Evolutionary conservation across 2,113 vertebrate species (phyloP).

Genomic region (Ornithorhynchus anatinus): DNA sequence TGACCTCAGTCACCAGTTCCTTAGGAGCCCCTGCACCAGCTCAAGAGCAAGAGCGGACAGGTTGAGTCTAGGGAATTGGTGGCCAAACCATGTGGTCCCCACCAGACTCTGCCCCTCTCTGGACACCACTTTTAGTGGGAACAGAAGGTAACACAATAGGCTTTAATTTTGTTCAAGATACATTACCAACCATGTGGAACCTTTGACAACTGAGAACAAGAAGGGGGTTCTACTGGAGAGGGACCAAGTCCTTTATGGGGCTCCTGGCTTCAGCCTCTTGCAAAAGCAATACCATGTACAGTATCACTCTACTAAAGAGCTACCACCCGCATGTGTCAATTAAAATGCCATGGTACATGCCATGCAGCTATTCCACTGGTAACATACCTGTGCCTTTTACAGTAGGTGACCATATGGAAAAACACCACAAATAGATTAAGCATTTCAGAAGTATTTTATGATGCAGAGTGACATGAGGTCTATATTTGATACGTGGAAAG

Average conservation of each 20-base stretch:
- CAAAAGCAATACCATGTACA: not conserved
- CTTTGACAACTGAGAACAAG: not conserved
- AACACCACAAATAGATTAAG: constrained; percentile 17
- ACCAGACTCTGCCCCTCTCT: too few species aligned
- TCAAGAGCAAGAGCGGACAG: too few species aligned
- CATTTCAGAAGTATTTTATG: constrained; percentile 17
- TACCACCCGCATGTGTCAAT: constrained; percentile 30
- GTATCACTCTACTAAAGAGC: not conserved
- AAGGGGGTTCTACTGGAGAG: not conserved
- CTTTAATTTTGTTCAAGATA: too few species aligned
- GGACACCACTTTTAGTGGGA: too few species aligned
- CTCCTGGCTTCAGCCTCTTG: not conserved
- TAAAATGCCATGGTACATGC: constrained; percentile 23
- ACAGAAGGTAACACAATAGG: too few species aligned
- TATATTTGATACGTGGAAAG: not conserved
- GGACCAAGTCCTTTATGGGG: constrained; percentile 7
- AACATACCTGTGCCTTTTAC: not conserved
- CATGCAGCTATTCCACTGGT: constrained; percentile 20
- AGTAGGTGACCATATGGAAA: not conserved
- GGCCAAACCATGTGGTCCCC: too few species aligned
- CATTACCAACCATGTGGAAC: not conserved
- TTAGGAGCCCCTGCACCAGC: too few species aligned
- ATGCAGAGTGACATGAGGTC: not conserved
- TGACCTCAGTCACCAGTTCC: too few species aligned
- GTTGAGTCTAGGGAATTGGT: too few species aligned